Evolutionary conservation across 2,888 invertebrate genomes (phyloP).

Genomic region (Stenoptilia bipunctidactyla): DNA sequence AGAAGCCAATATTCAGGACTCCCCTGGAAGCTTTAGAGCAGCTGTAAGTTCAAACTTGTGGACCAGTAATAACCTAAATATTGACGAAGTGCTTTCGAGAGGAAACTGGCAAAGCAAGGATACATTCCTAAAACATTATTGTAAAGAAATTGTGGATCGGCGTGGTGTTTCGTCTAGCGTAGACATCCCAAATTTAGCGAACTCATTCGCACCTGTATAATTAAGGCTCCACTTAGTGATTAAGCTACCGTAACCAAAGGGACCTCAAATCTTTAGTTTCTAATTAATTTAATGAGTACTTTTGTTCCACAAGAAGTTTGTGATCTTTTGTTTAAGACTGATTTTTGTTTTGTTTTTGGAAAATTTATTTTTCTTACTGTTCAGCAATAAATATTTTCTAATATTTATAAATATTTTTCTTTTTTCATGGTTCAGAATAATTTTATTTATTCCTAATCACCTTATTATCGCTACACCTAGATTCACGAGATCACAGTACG

Average conservation of each 20-base stretch:
- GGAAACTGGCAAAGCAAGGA: slow-evolving; percentile 16
- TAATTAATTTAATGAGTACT: not conserved
- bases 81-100: slow-evolving; percentile 9
- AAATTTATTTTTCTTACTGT: not conserved
- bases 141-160: slow-evolving; percentile 2
- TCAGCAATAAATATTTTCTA: not conserved
- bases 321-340: not conserved
- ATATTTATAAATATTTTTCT: too few species aligned
- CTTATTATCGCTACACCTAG: slow-evolving; percentile 4
- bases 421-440: too few species aligned
- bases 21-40: slow-evolving; percentile 10
- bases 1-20: slow-evolving; percentile 6
- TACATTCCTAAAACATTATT: slow-evolving; percentile 6
- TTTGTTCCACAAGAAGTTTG: not conserved
- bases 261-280: not conserved
- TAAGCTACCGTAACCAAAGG: not conserved
- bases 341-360: not conserved
- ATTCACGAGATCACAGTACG: slow-evolving; percentile 3
- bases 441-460: slow-evolving; percentile 1
- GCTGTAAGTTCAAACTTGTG: slow-evolving; percentile 15
- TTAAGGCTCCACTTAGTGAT: too few species aligned
- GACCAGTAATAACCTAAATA: slow-evolving; percentile 4
- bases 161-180: not conserved
- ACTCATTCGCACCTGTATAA: too few species aligned
- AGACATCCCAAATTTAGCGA: too few species aligned